Conservation (phyloP, 2,888 invertebrate species). For the Acrobasis repandana region DNA sequence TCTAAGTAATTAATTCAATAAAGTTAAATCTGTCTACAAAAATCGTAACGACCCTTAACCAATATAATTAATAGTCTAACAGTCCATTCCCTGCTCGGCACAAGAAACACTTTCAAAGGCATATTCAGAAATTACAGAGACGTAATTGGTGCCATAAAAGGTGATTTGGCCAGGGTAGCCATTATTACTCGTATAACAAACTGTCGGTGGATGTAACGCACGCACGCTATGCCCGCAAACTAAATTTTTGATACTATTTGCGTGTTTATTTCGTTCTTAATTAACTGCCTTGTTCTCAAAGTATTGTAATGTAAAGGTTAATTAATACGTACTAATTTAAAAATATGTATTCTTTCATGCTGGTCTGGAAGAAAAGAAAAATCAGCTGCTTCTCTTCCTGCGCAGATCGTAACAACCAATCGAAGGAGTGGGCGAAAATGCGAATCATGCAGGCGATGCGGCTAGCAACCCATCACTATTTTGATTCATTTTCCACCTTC, state of each 20-base stretch:
- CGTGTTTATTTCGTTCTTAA: slow-evolving; percentile 48
- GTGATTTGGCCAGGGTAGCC: slow-evolving; percentile 54
- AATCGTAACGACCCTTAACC: slow-evolving; percentile 1
- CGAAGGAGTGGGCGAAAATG: too few relatives aligned
- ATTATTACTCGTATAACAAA: slow-evolving; percentile 55
- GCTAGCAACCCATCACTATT: too few relatives aligned
- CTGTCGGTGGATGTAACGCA: slow-evolving; percentile 44
- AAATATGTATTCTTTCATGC: too few relatives aligned
- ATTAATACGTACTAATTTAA: neutral
- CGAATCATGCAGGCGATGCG: neutral
- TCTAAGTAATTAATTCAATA: too few relatives aligned
- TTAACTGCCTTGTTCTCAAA: slow-evolving; percentile 37
- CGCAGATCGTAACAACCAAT: too few relatives aligned
- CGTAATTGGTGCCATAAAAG: slow-evolving; percentile 66
- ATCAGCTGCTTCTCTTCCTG: too few relatives aligned
- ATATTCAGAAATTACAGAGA: slow-evolving; percentile 56
- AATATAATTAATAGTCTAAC: slow-evolving; percentile 25
- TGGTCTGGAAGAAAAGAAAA: too few relatives aligned
- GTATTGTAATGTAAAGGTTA: neutral
- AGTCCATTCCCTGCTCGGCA: slow-evolving; percentile 37
- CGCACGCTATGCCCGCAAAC: slow-evolving; percentile 40
- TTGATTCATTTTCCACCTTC: too few relatives aligned
- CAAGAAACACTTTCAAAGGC: slow-evolving; percentile 39
- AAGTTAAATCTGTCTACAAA: too few relatives aligned
- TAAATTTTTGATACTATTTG: slow-evolving; percentile 47